Base-by-base conservation (phyloP, 2,888 invertebrate genomes). In the Apeira syringaria region DNA sequence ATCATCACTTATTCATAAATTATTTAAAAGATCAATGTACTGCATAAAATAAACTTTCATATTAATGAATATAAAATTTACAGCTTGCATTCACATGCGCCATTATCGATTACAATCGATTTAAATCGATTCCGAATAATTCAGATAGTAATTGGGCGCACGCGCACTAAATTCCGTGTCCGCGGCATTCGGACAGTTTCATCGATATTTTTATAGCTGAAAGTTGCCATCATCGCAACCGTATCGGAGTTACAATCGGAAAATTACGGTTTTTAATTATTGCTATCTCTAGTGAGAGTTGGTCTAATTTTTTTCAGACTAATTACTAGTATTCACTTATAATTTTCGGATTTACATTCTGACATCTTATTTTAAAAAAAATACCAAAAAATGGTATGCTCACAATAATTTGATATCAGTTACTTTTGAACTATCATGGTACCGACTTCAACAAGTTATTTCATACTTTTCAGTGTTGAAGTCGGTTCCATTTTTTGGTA, bases 51-150 rank as follows among this genome's bases (percentile, higher is more conserved):
- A 36, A 22, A 22, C 32, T 45, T 38, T 50, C 44, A 48, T 48
- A n/a, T 53, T 44, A 37, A 32, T 22, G 28, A 55, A 58, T 56
- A 64, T 68, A 67, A 73, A 69, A 72, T 75, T 72, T 69, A 77
- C 79, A 80, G 74, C 74, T 79, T 48, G 76, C 70, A 53, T 52
- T 67, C 70, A 62, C 69, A 74, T 74, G 77, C 75, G 64, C 69
- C 69, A 79, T 83, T 82, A 80, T 70, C 74, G 82, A 86, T 85
- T 80, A 77, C 68, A 68, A 82, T 81, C 80, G 69, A 68, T 73
- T 66, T 70, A 35, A 80, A 82, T 77, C 76, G 81, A 78, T 79
- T 76, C 70, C 65, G 67, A 72, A 39, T 35, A 39, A 45, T 45
- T 45, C 30, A 1, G 18, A 33, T 74, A 63, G 67, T 81, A 83